These are phyloP conservation scores for Arrhamphus sclerolepis DNA, from an alignment of 2,797 vertebrate genomes.

Conservation along the genomic window DNA sequence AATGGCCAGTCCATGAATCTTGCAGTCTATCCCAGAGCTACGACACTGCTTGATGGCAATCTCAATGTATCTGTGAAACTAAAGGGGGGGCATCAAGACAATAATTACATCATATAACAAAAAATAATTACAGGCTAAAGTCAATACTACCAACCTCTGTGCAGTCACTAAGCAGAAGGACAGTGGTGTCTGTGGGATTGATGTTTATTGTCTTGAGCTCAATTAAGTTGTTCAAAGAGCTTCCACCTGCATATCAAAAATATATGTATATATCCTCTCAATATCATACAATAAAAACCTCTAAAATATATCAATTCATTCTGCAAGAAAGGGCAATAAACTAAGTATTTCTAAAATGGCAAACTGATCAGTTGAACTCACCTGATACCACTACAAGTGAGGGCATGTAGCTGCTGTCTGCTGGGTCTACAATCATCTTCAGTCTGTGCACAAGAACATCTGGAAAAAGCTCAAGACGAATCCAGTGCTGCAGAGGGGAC, in stretches of 20 bases:
- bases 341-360: no score
- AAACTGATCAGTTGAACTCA: constrained; percentile 44
- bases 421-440: constrained; percentile 96
- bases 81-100: not conserved
- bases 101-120: constrained; percentile 1
- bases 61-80: constrained; percentile 97
- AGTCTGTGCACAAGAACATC: constrained; percentile 94
- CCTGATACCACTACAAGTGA: constrained; percentile 97
- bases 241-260: constrained; percentile 86
- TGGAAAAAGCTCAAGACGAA: constrained; percentile 95
- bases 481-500: constrained; percentile 89
- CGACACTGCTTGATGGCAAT: constrained; percentile 97
- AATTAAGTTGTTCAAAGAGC: constrained; percentile 95
- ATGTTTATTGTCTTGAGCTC: constrained; percentile 97
- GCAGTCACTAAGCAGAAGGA: constrained; percentile 91
- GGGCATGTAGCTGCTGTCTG: constrained; percentile 99
- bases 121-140: not conserved
- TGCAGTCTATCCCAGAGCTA: constrained; percentile 98
- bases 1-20: constrained; percentile 93
- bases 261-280: no score
- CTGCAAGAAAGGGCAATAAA: not conserved
- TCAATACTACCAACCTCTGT: constrained; percentile 84
- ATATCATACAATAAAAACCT: no score
- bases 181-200: constrained; percentile 93
- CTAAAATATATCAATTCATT: not conserved